Base-by-base conservation (phyloP, 2,797 vertebrate genomes). In the Aplochiton taeniatus region DNA sequence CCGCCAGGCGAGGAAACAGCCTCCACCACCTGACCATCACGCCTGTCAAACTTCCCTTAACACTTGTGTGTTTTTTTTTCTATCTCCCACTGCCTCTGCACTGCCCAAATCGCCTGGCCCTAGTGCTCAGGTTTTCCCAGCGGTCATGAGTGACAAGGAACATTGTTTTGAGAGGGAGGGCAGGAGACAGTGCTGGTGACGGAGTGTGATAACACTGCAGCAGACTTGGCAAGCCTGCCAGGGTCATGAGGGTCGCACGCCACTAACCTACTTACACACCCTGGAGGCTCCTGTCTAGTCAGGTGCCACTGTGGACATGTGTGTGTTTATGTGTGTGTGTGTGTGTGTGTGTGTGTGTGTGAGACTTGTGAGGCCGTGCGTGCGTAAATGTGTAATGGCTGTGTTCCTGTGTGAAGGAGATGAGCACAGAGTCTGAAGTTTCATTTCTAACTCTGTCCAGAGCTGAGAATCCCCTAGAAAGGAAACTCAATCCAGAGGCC, bases 401-500 rank as follows among this genome's bases (percentile, higher is more conserved):
- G 6, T 53, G 66, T 68, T 18, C 13, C 9, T 68, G 44, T n/a
- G 51, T 43, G 44, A 46, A 45, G 12, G 13, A n/a, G 47, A 71
- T 58, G 62, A 76, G 48, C 57, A 79, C 65, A 16, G 70, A 78
- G 67, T 13, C 43, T 59, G 65, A 78, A 70, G 76, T 85, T 84
- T 72, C 83, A 82, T 83, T 83, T 88, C 80, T 84, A 73, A 78
- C 75, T 86, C 75, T 80, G 75, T 2, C 31, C 72, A 0, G 62
- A 66, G 73, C 75, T 78, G 83, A 90, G 87, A 90, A 88, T 88
- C 87, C 57, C 65, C 87, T 78, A 77, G 84, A 88, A 89, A 83
- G 76, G 88, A 89, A 92, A 92, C 85, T 85, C 83, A 87, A 90
- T 87, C 88, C 80, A 55, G 65, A 87, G 73, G 81, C 86, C 79